Evolutionary conservation across 64 coral and sea anemone genomes (phyloP).

Genomic region (Pachyseris speciosa): DNA sequence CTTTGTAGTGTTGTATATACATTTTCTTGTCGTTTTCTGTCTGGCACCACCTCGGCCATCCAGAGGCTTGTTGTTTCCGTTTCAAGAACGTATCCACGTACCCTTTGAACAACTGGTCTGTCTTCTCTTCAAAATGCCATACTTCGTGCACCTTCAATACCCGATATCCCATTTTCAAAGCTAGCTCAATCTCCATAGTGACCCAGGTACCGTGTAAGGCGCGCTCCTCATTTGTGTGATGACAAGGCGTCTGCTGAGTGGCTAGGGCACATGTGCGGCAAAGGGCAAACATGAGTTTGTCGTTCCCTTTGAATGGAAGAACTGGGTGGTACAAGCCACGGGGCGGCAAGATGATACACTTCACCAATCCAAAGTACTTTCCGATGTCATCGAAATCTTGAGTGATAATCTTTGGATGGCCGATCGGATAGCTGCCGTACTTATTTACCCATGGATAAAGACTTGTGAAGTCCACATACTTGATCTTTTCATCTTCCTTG

Average conservation of each 20-base stretch:
- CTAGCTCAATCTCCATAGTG: background rate
- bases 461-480: background rate
- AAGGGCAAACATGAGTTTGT: slow-evolving; percentile 37
- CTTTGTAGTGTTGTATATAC: background rate
- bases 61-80: slow-evolving; percentile 42
- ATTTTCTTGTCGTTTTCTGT: background rate
- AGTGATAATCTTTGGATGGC: slow-evolving; percentile 17
- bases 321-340: slow-evolving; percentile 35
- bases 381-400: background rate
- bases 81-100: slow-evolving; percentile 36
- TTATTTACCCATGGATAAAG: slow-evolving; percentile 8
- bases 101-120: background rate
- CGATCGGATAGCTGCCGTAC: background rate
- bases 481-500: background rate
- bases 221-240: slow-evolving; percentile 14
- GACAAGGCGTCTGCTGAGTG: background rate
- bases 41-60: background rate
- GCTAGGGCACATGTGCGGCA: slow-evolving; percentile 5
- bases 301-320: background rate
- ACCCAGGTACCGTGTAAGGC: background rate
- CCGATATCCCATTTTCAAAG: slow-evolving; percentile 19
- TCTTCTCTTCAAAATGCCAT: slow-evolving; percentile 46
- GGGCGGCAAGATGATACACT: slow-evolving; percentile 19
- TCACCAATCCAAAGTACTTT: slow-evolving; percentile 3
- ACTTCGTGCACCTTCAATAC: slow-evolving; percentile 29